Conservation (phyloP, 2,113 vertebrate species). For the Heterocephalus glaber region DNA sequence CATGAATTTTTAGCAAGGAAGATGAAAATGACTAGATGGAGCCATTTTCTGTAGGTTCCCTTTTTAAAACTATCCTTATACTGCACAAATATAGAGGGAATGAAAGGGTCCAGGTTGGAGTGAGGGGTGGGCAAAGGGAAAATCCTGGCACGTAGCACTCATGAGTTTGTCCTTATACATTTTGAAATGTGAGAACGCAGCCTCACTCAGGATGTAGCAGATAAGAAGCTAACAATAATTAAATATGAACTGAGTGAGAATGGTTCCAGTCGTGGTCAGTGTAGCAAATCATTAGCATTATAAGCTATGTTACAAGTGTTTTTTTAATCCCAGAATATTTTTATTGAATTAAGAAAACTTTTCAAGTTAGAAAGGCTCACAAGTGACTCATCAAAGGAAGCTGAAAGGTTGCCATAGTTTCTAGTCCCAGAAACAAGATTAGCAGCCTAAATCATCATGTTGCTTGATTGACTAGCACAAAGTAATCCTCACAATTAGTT, state of each 20-base stretch:
- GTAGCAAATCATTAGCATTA: not conserved
- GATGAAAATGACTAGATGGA: not conserved
- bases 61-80: not conserved
- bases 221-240: not conserved
- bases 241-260: not conserved
- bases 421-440: not conserved
- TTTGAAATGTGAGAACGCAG: not conserved
- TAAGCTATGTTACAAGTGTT: not conserved
- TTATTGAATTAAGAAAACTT: constrained; percentile 37
- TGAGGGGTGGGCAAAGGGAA: not conserved
- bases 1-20: not conserved
- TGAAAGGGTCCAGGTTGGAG: not conserved
- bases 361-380: not conserved
- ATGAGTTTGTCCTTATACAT: not conserved
- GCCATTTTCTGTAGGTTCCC: not conserved
- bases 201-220: not conserved
- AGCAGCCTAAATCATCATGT: not conserved
- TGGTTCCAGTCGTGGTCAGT: not conserved
- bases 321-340: not conserved
- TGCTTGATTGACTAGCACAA: not conserved
- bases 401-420: not conserved
- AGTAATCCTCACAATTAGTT: constrained; percentile 2
- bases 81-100: not conserved
- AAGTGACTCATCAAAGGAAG: not conserved
- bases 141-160: not conserved